Percentiles rank a stretch among this genome's conserved stretches.
phyloP scores from a whole-genome alignment of 2,797 vertebrate species.

The Sebastiscus tertius region DNA sequence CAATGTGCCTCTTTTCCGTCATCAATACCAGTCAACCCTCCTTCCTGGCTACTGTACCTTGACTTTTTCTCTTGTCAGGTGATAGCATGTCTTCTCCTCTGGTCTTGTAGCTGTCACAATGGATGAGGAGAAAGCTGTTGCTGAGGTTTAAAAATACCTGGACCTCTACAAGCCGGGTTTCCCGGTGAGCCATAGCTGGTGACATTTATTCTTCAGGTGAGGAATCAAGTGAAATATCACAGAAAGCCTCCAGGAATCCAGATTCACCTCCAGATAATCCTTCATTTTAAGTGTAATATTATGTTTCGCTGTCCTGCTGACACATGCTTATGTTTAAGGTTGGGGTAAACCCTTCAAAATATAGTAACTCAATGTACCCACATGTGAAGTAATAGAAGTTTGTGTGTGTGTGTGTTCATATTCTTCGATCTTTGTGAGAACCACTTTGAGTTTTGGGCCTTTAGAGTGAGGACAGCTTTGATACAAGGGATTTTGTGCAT shows the following conservation, averaged over 20 bases:
- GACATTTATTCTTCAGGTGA: not conserved
- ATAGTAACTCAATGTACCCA: not conserved
- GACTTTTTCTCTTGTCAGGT: not conserved
- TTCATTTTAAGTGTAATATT: not conserved
- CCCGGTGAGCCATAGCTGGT: not conserved
- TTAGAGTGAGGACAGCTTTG: not conserved
- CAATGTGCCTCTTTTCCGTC: not conserved
- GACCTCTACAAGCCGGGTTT: slow-evolving; percentile 1
- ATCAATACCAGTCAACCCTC: not conserved
- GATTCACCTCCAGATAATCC: not conserved
- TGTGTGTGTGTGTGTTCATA: not conserved
- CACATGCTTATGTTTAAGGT: not conserved
- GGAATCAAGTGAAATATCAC: not conserved
- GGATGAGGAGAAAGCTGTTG: not conserved
- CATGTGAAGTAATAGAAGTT: not conserved
- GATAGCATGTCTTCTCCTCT: too few species aligned
- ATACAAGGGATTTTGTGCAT: not conserved
- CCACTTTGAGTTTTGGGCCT: too few species aligned
- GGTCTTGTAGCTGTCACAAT: too few species aligned
- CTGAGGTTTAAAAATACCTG: slow-evolving; percentile 24
- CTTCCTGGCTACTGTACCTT: not conserved
- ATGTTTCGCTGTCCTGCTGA: not conserved
- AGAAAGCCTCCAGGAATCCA: not conserved
- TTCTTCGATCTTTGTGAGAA: not conserved
- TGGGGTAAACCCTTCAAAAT: not conserved